Conservation (phyloP, 2,888 invertebrate species). For the Hofmannophila pseudospretella region DNA sequence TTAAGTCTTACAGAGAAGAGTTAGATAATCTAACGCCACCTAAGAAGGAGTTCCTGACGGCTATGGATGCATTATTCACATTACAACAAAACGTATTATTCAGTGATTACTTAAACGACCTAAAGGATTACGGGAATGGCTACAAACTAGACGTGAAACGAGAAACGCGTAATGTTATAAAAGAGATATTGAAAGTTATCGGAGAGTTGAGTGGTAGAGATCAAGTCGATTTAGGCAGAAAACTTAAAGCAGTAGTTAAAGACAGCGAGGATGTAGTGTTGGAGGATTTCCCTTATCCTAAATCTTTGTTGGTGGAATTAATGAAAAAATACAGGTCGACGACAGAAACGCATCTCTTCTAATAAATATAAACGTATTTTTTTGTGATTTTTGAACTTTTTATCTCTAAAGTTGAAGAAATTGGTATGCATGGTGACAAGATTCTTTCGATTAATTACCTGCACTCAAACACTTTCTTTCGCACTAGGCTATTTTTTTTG, state of each 20-base stretch:
- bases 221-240: not conserved
- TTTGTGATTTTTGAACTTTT: too few relatives aligned
- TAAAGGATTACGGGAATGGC: constrained; percentile 21
- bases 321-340: too few relatives aligned
- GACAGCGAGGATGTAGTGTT: too few relatives aligned
- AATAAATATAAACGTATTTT: too few relatives aligned
- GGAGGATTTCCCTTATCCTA: too few relatives aligned
- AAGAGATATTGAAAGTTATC: constrained; percentile 23
- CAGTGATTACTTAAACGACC: constrained; percentile 37
- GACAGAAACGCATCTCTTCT: too few relatives aligned
- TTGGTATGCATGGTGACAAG: too few relatives aligned
- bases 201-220: constrained; percentile 14
- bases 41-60: constrained; percentile 32
- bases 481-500: too few relatives aligned
- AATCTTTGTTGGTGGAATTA: too few relatives aligned
- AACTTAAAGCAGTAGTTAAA: constrained; percentile 6
- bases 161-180: constrained; percentile 26
- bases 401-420: too few relatives aligned
- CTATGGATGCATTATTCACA: constrained; percentile 40
- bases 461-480: too few relatives aligned
- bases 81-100: constrained; percentile 33
- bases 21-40: constrained; percentile 21
- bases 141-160: constrained; percentile 20
- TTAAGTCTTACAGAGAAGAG: constrained; percentile 25
- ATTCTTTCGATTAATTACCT: too few relatives aligned